Evolutionary conservation across 1,140 invertebrate genomes (phyloP), one percentile per base, ranked within the genome.

Genomic region (Drosophila ficusphila): DNA sequence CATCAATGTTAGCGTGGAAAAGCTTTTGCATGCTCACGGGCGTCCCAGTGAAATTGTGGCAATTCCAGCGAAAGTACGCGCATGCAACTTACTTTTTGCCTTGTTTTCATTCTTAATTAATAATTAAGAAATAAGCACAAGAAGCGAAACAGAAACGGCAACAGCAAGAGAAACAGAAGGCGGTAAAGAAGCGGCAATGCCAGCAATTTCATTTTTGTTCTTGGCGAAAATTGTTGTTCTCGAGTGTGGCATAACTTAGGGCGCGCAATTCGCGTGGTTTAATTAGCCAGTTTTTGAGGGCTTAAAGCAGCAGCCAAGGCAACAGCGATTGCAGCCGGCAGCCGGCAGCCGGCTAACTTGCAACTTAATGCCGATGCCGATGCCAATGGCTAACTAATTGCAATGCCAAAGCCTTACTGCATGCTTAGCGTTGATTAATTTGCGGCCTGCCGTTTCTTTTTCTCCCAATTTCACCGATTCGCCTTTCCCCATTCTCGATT

Each of bases 51-150:
- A 79, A 86, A 81, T 86, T 79, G 81, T 86, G 76, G 81, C 72
- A 86, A 86, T 85, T 86, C 56, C 72, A 53, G 61, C 49, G 60
- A 85, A 79, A 85, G 79, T 85, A 58, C 54, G 71, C 60, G 61
- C 60, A 58, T 85, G 67, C 81, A 73, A 73, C 72, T 86, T 73
- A 86, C 76, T 85, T 86, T 85, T 81, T 74, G 69, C 72, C 81
- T 79, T 86, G 81, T 79, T 86, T 85, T 85, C 81, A 76, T 86
- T 86, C 76, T 85, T 85, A 85, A 85, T 85, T 85, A 85, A 65
- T 85, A 85, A 85, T 85, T 85, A 85, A 73, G 81, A 79, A 85
- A 86, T 85, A 86, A 85, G 81, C 72, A 76, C 76, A 61, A 79
- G 71, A 62, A 62, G 46, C 67, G 33, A 64, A 64, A 39, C 53